Conservation (phyloP, 1,140 invertebrate genomes). For the Phenacoccus solenopsis region DNA sequence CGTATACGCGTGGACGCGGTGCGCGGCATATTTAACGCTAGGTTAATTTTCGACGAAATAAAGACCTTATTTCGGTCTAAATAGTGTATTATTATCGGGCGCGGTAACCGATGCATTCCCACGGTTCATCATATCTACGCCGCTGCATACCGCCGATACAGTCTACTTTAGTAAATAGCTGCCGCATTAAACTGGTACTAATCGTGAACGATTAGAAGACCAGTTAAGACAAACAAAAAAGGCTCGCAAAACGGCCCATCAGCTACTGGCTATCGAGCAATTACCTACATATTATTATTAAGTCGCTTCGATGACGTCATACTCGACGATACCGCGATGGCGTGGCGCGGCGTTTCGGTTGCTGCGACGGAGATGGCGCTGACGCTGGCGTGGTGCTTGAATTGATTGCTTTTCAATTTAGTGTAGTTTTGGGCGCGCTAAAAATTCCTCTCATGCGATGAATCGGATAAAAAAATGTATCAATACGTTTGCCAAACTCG, state of each 20-base stretch:
- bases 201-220: background rate
- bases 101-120: background rate
- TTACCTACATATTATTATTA: too few species aligned
- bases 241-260: too few species aligned
- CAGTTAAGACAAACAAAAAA: background rate
- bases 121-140: background rate
- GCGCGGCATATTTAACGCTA: background rate
- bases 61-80: background rate
- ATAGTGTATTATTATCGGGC: background rate
- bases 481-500: background rate
- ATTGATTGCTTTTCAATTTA: too few species aligned
- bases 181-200: background rate
- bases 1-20: too few species aligned
- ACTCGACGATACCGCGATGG: too few species aligned
- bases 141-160: background rate
- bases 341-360: too few species aligned
- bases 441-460: too few species aligned
- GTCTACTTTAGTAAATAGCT: background rate
- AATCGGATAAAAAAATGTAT: slow-evolving; percentile 4
- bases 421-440: too few species aligned
- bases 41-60: background rate
- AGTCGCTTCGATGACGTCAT: too few species aligned
- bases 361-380: too few species aligned
- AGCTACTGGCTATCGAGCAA: too few species aligned
- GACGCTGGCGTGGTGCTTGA: too few species aligned